Conservation (phyloP, 2,797 vertebrate species). For the Anniella stebbinsi region DNA sequence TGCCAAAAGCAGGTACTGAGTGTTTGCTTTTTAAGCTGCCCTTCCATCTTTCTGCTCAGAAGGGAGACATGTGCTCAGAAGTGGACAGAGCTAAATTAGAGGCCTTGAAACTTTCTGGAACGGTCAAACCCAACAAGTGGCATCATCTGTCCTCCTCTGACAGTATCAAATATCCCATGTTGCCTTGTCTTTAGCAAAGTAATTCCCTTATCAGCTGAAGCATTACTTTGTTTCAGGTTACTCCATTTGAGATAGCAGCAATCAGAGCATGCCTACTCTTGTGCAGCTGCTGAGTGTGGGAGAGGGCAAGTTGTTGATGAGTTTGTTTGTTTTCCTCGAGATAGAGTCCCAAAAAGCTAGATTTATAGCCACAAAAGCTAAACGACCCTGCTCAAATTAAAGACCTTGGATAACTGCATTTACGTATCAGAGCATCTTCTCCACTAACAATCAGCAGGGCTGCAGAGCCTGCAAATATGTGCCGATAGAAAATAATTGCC, state of each 20-base stretch:
- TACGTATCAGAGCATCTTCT: constrained; percentile 5
- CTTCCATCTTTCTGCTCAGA: constrained; percentile 58
- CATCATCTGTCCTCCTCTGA: constrained; percentile 41
- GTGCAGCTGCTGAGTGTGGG: constrained; percentile 20
- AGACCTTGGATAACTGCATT: neutral
- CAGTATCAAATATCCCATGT: constrained; percentile 15
- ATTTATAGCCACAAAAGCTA: neutral
- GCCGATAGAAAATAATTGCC: constrained; percentile 13
- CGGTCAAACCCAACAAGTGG: constrained; percentile 51
- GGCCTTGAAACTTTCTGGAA: constrained; percentile 51
- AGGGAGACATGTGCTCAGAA: constrained; percentile 36
- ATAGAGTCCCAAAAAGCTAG: neutral
- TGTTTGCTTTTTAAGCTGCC: constrained; percentile 32
- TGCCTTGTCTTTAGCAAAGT: constrained; percentile 56
- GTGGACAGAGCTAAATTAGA: constrained; percentile 60
- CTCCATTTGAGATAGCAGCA: constrained; percentile 31
- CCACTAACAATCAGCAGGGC: neutral
- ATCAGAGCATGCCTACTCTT: constrained; percentile 19
- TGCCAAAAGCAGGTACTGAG: constrained; percentile 54
- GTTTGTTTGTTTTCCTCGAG: neutral
- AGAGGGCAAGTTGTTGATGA: neutral
- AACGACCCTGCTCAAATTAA: neutral
- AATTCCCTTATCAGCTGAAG: constrained; percentile 53
- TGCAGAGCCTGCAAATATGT: neutral
- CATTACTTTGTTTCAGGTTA: constrained; percentile 46